Conservation (phyloP, 2,797 vertebrate species). For the Ptychadena robeensis region DNA sequence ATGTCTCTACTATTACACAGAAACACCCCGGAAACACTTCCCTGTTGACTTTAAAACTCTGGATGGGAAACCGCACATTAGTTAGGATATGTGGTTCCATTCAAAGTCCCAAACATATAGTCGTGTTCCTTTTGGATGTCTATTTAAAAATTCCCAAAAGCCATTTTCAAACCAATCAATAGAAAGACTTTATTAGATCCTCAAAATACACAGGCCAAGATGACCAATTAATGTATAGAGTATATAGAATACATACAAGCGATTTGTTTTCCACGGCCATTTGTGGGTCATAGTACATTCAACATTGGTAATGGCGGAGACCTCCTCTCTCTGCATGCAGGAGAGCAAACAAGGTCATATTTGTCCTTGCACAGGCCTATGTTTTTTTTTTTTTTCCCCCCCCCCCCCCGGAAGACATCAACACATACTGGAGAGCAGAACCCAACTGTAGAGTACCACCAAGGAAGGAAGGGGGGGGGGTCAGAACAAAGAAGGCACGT, state of each 20-base stretch:
- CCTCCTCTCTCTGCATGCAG: conserved; percentile 93
- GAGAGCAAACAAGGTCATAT: conserved; percentile 91
- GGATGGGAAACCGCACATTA: too few relatives aligned
- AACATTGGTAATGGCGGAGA: conserved; percentile 82
- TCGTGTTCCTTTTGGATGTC: too few relatives aligned
- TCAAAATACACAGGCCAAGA: not conserved
- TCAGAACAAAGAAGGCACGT: not conserved
- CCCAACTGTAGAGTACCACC: conserved; percentile 71
- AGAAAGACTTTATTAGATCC: not conserved
- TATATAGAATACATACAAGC: conserved; percentile 71
- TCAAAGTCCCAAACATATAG: too few relatives aligned
- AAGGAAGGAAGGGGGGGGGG: not conserved
- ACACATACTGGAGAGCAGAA: conserved; percentile 87
- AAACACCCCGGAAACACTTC: too few relatives aligned
- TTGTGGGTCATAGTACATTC: conserved; percentile 81
- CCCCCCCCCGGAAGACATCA: conserved; percentile 85
- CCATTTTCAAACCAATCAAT: not conserved
- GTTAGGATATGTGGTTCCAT: too few relatives aligned
- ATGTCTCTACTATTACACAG: too few relatives aligned
- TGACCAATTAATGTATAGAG: not conserved
- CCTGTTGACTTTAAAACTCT: too few relatives aligned
- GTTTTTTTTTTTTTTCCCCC: too few relatives aligned
- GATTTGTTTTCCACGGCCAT: conserved; percentile 74
- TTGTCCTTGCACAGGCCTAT: conserved; percentile 82
- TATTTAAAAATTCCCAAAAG: too few relatives aligned